Evolutionary conservation across 1,140 invertebrate genomes (phyloP).

Genomic region (Platyscapa corneri): DNA sequence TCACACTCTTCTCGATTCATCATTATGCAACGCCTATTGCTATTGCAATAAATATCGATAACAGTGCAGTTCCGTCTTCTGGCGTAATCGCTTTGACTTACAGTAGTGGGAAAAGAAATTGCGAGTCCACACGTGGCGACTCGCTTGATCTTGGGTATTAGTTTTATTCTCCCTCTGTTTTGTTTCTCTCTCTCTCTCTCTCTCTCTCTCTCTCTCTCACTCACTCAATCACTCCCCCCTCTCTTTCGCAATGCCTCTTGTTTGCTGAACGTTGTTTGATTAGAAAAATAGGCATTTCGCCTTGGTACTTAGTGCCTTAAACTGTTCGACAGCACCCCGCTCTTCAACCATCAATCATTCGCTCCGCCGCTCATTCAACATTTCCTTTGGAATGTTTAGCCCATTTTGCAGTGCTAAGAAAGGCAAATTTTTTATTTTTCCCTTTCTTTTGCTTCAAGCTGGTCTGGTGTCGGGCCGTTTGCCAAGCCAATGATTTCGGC

Average conservation of each 20-base stretch:
- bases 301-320: conserved; percentile 59
- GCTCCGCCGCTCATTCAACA: not conserved
- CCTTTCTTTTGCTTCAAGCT: not conserved
- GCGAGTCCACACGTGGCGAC: not conserved
- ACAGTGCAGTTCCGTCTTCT: conserved; percentile 31
- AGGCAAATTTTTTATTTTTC: not conserved
- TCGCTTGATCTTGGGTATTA: not conserved
- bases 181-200: not conserved
- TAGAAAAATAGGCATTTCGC: conserved; percentile 49
- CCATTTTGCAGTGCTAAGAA: not conserved
- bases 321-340: conserved; percentile 52
- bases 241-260: not conserved
- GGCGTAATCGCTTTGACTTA: not conserved
- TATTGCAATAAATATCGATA: conserved; percentile 44
- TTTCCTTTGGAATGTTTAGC: not conserved
- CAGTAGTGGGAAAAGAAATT: not conserved
- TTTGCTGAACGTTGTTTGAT: conserved; percentile 39
- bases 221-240: not conserved
- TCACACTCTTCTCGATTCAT: conserved; percentile 17
- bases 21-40: conserved; percentile 39
- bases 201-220: not conserved
- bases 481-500: not conserved
- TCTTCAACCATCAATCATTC: not conserved
- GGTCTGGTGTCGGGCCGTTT: not conserved
- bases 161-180: not conserved